Percentiles rank a stretch among this genome's conserved stretches.
Conservation (phyloP, 2,113 vertebrate genomes). For the Origma solitaria region DNA sequence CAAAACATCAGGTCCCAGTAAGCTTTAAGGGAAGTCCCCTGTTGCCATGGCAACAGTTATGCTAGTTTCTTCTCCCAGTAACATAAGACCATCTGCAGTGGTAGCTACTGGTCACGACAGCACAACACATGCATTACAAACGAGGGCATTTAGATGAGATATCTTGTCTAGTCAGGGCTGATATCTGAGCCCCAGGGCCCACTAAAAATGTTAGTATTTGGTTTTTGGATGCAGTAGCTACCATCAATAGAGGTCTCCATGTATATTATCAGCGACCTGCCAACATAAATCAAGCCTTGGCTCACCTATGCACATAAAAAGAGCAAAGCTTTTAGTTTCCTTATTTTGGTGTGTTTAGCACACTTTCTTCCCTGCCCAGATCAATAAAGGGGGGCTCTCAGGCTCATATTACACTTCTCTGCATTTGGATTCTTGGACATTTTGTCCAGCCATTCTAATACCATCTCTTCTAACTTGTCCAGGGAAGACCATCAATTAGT, state of each 20-base stretch:
- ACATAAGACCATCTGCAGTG: no score
- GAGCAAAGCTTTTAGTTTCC: not conserved
- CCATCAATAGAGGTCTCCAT: accelerated
- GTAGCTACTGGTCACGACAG: not conserved
- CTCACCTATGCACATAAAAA: no score
- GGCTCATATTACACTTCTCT: not conserved
- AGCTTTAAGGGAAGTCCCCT: not conserved
- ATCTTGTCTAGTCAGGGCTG: not conserved
- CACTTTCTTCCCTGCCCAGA: accelerated
- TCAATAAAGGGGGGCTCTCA: accelerated
- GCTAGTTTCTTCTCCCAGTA: not conserved
- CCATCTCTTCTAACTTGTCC: not conserved
- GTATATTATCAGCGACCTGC: not conserved
- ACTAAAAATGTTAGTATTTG: no score
- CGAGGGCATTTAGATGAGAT: not conserved
- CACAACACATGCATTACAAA: not conserved
- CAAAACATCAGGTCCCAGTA: no score
- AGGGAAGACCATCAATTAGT: not conserved
- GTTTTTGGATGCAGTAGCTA: accelerated
- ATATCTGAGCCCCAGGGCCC: no score
- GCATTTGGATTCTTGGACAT: accelerated
- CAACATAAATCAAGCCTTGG: not conserved
- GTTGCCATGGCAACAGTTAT: not conserved
- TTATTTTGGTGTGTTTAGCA: not conserved
- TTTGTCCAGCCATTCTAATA: not conserved